phyloP scores from a whole-genome alignment of 23 tunicate genomes.

The Clavelina lepadiformis region DNA sequence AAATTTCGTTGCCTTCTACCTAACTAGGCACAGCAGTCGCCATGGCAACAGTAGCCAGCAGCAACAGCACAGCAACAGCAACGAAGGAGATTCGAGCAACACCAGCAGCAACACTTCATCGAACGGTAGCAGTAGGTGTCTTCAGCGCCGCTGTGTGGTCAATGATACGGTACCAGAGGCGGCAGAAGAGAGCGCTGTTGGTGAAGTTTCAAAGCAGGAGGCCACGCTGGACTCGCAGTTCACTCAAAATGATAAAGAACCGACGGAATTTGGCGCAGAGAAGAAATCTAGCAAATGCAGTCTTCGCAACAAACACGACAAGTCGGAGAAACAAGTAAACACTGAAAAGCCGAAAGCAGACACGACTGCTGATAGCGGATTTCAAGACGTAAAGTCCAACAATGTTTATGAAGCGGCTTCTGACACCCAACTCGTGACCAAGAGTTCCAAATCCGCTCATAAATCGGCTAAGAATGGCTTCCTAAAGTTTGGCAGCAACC shows the following conservation, averaged over 20 bases:
- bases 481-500: too few species aligned
- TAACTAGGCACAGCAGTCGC: slow-evolving; percentile 47
- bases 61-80: slow-evolving; percentile 32
- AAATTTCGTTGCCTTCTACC: background rate
- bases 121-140: slow-evolving; percentile 29
- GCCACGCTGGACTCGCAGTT: background rate
- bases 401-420: too few species aligned
- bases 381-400: background rate
- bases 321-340: background rate
- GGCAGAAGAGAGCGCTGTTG: slow-evolving; percentile 12
- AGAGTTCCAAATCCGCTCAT: background rate
- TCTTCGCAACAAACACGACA: background rate
- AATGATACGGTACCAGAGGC: slow-evolving; percentile 49
- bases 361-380: slow-evolving; percentile 14
- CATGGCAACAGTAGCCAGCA: slow-evolving; percentile 31
- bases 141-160: slow-evolving; percentile 57
- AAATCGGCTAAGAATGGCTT: background rate
- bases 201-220: background rate
- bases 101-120: too few species aligned
- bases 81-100: slow-evolving; percentile 20
- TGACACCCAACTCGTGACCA: background rate
- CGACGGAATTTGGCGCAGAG: background rate
- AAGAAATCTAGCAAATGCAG: slow-evolving; percentile 6
- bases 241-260: slow-evolving; percentile 9
- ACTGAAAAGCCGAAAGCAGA: background rate